phyloP scores from a whole-genome alignment of 2,797 vertebrate genomes.

The Buceros bicornis region DNA sequence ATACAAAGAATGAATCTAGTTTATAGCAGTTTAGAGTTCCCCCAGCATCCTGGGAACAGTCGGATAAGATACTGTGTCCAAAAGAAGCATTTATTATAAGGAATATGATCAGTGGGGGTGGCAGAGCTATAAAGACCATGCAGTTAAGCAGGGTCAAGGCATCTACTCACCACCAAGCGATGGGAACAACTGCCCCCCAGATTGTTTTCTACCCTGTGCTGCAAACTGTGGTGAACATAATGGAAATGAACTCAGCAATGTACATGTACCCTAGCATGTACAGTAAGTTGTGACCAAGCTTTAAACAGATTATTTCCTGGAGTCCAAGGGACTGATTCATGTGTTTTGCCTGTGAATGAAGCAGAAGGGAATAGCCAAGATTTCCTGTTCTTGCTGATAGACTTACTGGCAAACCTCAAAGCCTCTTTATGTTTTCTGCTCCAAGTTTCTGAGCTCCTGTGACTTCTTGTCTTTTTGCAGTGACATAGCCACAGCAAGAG shows the following conservation, averaged over 20 bases:
- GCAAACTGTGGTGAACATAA: neutral
- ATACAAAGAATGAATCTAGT: neutral
- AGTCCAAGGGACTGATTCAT: rapidly evolving
- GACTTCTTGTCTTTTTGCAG: neutral
- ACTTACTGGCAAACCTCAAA: neutral
- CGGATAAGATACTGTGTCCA: neutral
- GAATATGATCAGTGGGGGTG: neutral
- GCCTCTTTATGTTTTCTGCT: neutral
- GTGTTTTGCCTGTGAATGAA: neutral
- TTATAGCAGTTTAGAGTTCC: neutral
- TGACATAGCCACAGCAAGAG: neutral
- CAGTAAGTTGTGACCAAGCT: neutral
- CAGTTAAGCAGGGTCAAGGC: neutral
- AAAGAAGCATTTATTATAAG: neutral
- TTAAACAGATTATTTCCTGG: neutral
- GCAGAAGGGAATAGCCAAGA: neutral
- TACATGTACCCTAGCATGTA: rapidly evolving
- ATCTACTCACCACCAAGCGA: neutral
- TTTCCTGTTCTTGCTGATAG: neutral
- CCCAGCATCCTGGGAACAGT: neutral
- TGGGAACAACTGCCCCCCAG: rapidly evolving
- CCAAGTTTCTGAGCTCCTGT: neutral
- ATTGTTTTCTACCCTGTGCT: neutral
- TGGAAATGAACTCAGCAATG: neutral
- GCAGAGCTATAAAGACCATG: neutral